Evolutionary conservation across 1,140 invertebrate genomes (phyloP).

Genomic region (Bombus pyrosoma): DNA sequence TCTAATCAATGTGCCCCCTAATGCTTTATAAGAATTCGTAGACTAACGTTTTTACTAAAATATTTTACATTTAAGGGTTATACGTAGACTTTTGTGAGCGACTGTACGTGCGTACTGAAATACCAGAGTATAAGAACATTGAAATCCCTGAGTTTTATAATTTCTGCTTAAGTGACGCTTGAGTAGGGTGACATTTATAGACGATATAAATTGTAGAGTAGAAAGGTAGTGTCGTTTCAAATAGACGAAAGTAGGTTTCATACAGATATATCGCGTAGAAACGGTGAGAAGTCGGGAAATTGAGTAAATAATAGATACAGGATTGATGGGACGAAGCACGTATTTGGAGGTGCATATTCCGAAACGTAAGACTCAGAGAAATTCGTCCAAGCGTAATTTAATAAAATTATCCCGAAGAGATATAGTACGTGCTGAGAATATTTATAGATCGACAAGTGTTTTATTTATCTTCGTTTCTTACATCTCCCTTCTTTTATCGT

Average conservation of each 20-base stretch:
- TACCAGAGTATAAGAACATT: neutral
- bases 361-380: neutral
- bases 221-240: too few relatives aligned
- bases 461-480: neutral
- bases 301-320: neutral
- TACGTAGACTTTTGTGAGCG: neutral
- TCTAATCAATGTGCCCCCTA: too few relatives aligned
- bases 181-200: neutral
- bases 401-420: neutral
- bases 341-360: neutral
- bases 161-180: neutral
- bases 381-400: neutral
- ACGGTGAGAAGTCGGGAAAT: neutral
- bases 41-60: too few relatives aligned
- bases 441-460: conserved; percentile 4
- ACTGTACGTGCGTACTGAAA: neutral
- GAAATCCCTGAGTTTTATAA: neutral
- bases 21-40: too few relatives aligned
- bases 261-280: neutral
- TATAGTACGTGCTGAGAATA: neutral
- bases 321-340: neutral
- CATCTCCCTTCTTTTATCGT: too few relatives aligned
- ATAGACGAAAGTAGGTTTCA: neutral
- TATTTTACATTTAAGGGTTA: too few relatives aligned
- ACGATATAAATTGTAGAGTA: neutral